phyloP scores from a whole-genome alignment of 2,797 vertebrate species.

The Lutjanus campechanus region DNA sequence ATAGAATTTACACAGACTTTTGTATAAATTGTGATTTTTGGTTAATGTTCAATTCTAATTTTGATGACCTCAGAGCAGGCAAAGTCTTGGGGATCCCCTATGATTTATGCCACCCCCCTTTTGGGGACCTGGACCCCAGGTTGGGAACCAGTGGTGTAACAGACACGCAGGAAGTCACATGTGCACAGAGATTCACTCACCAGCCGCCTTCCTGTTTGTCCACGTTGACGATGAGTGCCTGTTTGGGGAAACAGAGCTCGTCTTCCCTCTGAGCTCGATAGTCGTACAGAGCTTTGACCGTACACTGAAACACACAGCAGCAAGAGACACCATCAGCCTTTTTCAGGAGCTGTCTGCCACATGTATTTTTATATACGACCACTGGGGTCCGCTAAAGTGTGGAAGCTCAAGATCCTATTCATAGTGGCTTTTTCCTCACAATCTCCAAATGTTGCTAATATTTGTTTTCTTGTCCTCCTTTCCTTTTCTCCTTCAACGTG shows the following conservation, averaged over 20 bases:
- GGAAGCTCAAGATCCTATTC: too few species aligned
- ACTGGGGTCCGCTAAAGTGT: not conserved
- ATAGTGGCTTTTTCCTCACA: not conserved
- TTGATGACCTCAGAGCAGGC: too few species aligned
- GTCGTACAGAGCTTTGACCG: conserved; percentile 96
- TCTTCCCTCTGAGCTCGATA: conserved; percentile 97
- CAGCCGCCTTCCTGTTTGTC: conserved; percentile 98
- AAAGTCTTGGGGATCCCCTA: too few species aligned
- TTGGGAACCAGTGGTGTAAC: too few species aligned
- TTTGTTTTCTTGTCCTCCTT: not conserved
- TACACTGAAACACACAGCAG: conserved; percentile 85
- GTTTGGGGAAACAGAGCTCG: conserved; percentile 96
- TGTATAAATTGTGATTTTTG: too few species aligned
- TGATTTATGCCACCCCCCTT: too few species aligned
- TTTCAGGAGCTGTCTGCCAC: not conserved
- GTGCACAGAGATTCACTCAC: conserved; percentile 82
- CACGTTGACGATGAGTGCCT: conserved; percentile 93
- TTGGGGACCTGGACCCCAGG: too few species aligned
- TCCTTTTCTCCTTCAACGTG: not conserved
- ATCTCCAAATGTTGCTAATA: too few species aligned
- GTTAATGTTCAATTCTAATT: too few species aligned
- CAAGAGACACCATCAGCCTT: not conserved
- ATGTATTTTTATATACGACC: not conserved
- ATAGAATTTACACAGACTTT: too few species aligned
- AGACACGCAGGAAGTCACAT: not conserved